Evolutionary conservation across 2,797 vertebrate genomes (phyloP).

Genomic region (Leptoclinus maculatus): DNA sequence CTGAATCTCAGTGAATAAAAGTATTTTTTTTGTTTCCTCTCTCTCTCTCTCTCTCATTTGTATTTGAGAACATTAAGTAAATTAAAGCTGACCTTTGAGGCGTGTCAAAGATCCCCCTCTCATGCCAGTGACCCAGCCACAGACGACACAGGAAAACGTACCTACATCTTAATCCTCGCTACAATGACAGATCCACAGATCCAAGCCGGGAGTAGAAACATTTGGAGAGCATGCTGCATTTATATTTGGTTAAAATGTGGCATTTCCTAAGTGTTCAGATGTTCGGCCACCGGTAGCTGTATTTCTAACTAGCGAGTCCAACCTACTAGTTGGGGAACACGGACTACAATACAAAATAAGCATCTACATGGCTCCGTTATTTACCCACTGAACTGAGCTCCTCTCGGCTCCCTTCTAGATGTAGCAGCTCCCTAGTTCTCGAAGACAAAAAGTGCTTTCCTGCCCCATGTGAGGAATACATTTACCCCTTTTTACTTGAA

Average conservation of each 20-base stretch:
- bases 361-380: constrained; percentile 41
- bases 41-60: constrained; percentile 49
- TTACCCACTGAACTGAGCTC: constrained; percentile 36
- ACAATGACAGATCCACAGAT: constrained; percentile 28
- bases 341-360: constrained; percentile 33
- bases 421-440: constrained; percentile 64
- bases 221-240: constrained; percentile 47
- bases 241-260: constrained; percentile 59
- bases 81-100: constrained; percentile 50
- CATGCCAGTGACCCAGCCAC: constrained; percentile 47
- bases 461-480: constrained; percentile 26
- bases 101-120: constrained; percentile 55
- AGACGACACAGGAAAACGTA: constrained; percentile 36
- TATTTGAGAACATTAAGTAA: constrained; percentile 48
- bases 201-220: constrained; percentile 24
- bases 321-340: constrained; percentile 17
- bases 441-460: constrained; percentile 59
- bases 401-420: constrained; percentile 49
- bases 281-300: constrained; percentile 23
- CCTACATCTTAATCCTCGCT: constrained; percentile 40
- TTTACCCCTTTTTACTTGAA: constrained; percentile 13
- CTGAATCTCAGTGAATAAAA: constrained; percentile 59
- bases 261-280: constrained; percentile 28
- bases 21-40: constrained; percentile 22
- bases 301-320: constrained; percentile 22